Base-by-base conservation (phyloP, 2,113 vertebrate genomes). In the Grammomys surdaster region DNA sequence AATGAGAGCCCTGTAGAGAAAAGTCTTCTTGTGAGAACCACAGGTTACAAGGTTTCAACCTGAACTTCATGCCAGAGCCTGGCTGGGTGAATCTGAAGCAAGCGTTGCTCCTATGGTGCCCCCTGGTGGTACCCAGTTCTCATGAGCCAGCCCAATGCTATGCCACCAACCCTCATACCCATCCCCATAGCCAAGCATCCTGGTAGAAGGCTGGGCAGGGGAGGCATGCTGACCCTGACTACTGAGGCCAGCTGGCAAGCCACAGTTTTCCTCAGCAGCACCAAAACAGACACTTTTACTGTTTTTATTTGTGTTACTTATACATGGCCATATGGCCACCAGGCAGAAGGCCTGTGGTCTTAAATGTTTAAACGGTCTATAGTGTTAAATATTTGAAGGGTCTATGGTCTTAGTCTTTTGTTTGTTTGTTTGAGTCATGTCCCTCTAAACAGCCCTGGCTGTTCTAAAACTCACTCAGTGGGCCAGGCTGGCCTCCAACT, bases 71-170 rank as follows among this genome's bases (percentile, higher is more conserved):
- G 20, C 36, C 77, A 11, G 46, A 40, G 12, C 2, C 7, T 4
- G 36, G 28, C 73, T 48, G 19, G 33, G 43, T n/a, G 2, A 0
- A 46, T 46, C 70, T 56, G 6, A 26, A 89, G 63, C 31, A 24
- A 3, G 12, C 13, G 70, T 40, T 48, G 73, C 33, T 77, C 90
- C 86, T 28, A 12, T 67, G 31, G 48, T 84, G 96, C 88, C 86
- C 81, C 58, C 87, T 96, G 48, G 86, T 89, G 89, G 89, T 72
- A 4, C 43, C 65, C 51, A 76, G 26, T 43, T 77, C 86, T 65
- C 70, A 36, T 1, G 3, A 43, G n/a, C 16, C 31, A 54, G 43
- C 58, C 40, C 63, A 54, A 19, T 51, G 51, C 70, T 88, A 26
- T 7, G 58, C 19, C 26, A 46, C 13, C 8, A 1, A 63, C 11